Evolutionary conservation across 2,888 invertebrate species (phyloP).

Genomic region (Yponomeuta malinellus): DNA sequence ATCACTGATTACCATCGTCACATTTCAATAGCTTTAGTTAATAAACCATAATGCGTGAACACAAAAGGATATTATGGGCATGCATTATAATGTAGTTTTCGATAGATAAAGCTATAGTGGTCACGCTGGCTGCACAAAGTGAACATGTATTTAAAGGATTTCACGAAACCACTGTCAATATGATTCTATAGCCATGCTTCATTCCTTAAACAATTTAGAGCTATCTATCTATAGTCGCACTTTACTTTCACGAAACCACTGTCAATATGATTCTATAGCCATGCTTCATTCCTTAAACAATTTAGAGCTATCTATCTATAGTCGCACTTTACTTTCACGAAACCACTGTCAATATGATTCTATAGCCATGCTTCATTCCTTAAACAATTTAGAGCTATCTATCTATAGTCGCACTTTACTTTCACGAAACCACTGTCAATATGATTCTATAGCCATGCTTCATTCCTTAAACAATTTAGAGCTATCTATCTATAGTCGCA

Average conservation of each 20-base stretch:
- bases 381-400: neutral
- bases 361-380: neutral
- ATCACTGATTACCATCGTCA: constrained; percentile 57
- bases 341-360: neutral
- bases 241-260: neutral
- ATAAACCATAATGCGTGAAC: constrained; percentile 40
- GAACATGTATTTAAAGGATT: too few relatives aligned
- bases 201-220: neutral
- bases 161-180: neutral
- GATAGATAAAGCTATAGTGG: neutral
- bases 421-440: neutral
- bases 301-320: neutral
- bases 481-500: neutral
- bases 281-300: neutral
- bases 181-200: constrained; percentile 1
- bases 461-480: neutral
- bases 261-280: neutral
- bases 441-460: neutral
- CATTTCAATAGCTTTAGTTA: constrained; percentile 50
- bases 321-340: neutral
- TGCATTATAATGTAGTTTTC: constrained; percentile 2
- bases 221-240: neutral
- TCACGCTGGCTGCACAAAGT: too few relatives aligned
- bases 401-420: neutral
- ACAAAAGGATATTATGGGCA: constrained; percentile 14